Evolutionary conservation across 2,888 invertebrate species (phyloP), one percentile per base, ranked within the genome.

Genomic region (Ceriagrion tenellum): DNA sequence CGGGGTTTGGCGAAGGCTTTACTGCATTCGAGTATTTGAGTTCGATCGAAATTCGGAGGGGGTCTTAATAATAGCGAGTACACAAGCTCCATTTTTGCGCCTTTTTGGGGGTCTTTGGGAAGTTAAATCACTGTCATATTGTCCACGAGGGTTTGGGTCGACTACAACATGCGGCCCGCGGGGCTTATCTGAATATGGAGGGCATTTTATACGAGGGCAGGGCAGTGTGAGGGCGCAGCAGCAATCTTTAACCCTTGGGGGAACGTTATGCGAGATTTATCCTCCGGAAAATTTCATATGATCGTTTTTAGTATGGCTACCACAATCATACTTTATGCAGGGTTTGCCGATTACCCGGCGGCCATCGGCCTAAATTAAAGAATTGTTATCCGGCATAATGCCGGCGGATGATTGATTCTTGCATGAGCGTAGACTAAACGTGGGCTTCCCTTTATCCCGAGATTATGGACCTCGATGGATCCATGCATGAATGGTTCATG

Each of bases 111-210:
- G 69, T 69, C 69, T 26, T 26, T 69, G 69, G 47, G 69, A 26
- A n/a, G 69, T n/a, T 69, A 69, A 69, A 69, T 69, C 69, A n/a
- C 23, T 69, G 69, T n/a, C 69, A 69, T 69, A 69, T 69, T 69
- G 69, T 69, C 69, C 69, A 26, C 69, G 26, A 26, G 26, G 23
- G 69, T 69, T 26, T n/a, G 69, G 69, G 69, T n/a, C 20, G 69
- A n/a, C 47, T 47, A 8, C 23, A 69, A 69, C 69, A 69, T 69
- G 69, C 69, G 26, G n/a, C 69, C 69, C 69, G 69, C 23, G 69
- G 69, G 69, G 69, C 69, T 69, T 69, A 69, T 26, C 23, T 69
- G 69, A 69, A 69, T n/a, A 26, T 69, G 8, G 69, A 69, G 69
- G 69, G n/a, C n/a, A 69, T 69, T 69, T 69, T n/a, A 69, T 69